Percentiles rank a stretch among this genome's conserved stretches.
Evolutionary conservation across 2,888 invertebrate species (phyloP).

Genomic region (Acanthosepion esculentum): DNA sequence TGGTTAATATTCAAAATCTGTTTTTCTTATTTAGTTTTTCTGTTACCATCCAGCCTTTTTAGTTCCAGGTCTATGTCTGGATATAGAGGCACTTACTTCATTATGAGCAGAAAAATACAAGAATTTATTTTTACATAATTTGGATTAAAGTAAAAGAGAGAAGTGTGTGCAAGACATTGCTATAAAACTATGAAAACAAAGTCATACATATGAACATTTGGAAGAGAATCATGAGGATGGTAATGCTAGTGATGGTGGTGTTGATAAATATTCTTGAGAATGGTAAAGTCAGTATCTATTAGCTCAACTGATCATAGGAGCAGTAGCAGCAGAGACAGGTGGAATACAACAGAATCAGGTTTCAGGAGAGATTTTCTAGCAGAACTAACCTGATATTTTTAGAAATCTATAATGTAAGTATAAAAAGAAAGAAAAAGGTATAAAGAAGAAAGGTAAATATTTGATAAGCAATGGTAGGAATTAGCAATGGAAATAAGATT

Average conservation of each 20-base stretch:
- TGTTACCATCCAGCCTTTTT: too few relatives aligned
- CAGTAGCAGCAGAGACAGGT: not conserved
- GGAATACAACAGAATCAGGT: not conserved
- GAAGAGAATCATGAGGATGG: not conserved
- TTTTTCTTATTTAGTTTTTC: too few relatives aligned
- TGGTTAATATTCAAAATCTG: too few relatives aligned
- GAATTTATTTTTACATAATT: not conserved
- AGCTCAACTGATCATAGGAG: not conserved
- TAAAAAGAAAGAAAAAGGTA: not conserved
- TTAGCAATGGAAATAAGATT: not conserved
- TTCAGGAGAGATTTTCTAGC: not conserved
- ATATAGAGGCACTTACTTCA: too few relatives aligned
- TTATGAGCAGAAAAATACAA: not conserved
- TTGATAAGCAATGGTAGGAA: not conserved
- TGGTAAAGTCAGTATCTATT: conserved; percentile 18
- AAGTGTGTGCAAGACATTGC: not conserved
- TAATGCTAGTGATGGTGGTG: not conserved
- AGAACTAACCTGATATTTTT: not conserved
- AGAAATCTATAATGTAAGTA: not conserved
- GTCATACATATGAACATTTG: not conserved
- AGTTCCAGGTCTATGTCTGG: too few relatives aligned
- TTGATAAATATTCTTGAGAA: conserved; percentile 8
- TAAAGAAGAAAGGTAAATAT: not conserved
- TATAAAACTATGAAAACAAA: not conserved
- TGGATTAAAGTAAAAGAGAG: not conserved